Percentiles rank a stretch among this genome's conserved stretches.
These are phyloP conservation scores for Peromyscus attwateri DNA, from an alignment of 2,797 vertebrate species.

Conservation along the genomic window DNA sequence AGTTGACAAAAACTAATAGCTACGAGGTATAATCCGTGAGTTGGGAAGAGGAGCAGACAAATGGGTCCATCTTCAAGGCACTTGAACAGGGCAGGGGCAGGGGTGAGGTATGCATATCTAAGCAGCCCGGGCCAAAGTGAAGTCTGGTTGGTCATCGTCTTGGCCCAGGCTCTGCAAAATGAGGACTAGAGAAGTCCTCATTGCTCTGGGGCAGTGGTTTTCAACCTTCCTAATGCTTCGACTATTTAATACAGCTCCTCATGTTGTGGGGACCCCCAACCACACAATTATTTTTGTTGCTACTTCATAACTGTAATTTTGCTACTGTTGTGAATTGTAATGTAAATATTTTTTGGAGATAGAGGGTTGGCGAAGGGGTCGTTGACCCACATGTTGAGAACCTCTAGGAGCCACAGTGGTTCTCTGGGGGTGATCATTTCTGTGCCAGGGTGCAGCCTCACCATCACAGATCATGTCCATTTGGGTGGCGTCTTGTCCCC, in stretches of 20 bases:
- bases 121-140: not conserved
- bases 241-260: not conserved
- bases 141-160: not conserved
- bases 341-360: too few species aligned
- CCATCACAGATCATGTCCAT: too few species aligned
- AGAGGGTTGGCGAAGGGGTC: not conserved
- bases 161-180: not conserved
- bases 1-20: not conserved
- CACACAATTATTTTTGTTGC: not conserved
- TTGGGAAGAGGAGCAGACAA: not conserved
- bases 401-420: not conserved
- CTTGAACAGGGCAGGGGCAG: not conserved
- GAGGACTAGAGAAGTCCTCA: not conserved
- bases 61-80: not conserved
- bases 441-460: rapidly evolving
- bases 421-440: not conserved
- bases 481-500: not conserved
- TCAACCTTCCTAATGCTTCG: not conserved
- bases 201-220: too few species aligned
- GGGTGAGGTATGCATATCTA: too few species aligned
- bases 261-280: not conserved
- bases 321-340: not conserved
- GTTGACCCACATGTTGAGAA: not conserved
- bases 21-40: too few species aligned
- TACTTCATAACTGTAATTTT: not conserved